Percentiles rank a stretch among this genome's conserved stretches.
These are phyloP conservation scores for Hirtodrosophila confusa DNA, from an alignment of 2,888 invertebrate genomes.

Conservation along the genomic window DNA sequence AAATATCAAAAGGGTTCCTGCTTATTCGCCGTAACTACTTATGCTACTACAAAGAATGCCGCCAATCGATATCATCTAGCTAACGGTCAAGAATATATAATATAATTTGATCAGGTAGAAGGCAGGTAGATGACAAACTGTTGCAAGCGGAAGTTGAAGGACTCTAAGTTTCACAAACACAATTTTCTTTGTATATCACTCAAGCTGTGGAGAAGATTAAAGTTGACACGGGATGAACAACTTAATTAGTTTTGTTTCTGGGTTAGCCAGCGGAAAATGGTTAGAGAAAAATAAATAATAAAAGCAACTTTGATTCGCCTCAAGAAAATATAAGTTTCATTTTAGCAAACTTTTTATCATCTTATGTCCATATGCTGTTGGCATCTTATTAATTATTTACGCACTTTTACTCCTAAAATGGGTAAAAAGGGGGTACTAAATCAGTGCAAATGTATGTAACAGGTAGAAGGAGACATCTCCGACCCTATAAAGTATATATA, in stretches of 20 bases:
- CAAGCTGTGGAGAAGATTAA: conserved; percentile 6
- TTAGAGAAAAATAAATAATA: not conserved
- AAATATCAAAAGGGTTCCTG: conserved; percentile 61
- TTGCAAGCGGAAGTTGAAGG: conserved; percentile 8
- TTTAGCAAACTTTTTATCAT: too few species aligned
- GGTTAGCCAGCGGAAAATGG: conserved; percentile 5
- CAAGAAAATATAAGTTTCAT: too few species aligned
- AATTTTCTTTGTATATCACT: conserved; percentile 16
- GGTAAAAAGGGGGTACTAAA: too few species aligned
- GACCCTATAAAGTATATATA: too few species aligned
- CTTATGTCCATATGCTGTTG: too few species aligned
- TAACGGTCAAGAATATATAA: conserved; percentile 36
- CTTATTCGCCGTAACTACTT: conserved; percentile 33
- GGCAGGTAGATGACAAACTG: not conserved
- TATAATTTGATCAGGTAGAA: conserved; percentile 4
- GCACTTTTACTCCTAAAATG: too few species aligned
- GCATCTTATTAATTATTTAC: too few species aligned
- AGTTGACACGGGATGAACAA: not conserved
- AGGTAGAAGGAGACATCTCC: too few species aligned
- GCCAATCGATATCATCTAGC: conserved; percentile 56
- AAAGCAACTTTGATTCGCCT: too few species aligned
- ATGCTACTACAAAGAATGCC: conserved; percentile 60
- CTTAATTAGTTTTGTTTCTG: conserved; percentile 18
- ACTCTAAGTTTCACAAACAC: not conserved
- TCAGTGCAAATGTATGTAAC: too few species aligned